phyloP scores from a whole-genome alignment of 2,888 invertebrate genomes.

The Alentia gelatinosa region DNA sequence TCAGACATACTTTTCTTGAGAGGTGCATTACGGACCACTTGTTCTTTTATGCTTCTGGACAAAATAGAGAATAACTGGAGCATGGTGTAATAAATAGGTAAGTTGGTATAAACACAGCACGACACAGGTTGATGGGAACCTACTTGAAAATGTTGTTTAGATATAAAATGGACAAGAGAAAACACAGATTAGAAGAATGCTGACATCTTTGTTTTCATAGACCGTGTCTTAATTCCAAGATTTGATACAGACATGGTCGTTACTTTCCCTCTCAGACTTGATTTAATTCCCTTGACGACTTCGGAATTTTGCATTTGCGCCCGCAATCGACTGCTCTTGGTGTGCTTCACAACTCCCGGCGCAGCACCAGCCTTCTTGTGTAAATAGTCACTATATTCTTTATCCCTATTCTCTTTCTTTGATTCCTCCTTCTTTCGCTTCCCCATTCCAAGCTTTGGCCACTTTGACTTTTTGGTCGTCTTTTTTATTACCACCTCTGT shows the following conservation, averaged over 20 bases:
- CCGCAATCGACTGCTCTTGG: conserved; percentile 25
- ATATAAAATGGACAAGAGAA: too few species aligned
- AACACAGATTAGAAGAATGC: neutral
- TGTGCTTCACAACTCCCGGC: conserved; percentile 11
- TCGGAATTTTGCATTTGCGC: neutral
- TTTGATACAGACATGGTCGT: neutral
- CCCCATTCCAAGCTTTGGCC: neutral
- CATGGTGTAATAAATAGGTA: too few species aligned
- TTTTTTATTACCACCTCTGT: neutral
- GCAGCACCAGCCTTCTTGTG: neutral
- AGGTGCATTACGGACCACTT: too few species aligned
- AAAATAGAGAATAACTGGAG: too few species aligned
- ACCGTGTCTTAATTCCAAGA: conserved; percentile 10
- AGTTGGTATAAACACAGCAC: too few species aligned
- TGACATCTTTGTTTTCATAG: conserved; percentile 19
- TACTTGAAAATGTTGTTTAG: too few species aligned
- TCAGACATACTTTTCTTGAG: too few species aligned
- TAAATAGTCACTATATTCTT: neutral
- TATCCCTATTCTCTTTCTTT: neutral
- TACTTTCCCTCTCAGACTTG: neutral
- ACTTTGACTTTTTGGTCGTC: neutral
- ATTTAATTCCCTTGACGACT: neutral
- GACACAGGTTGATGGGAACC: too few species aligned
- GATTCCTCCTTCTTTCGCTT: neutral
- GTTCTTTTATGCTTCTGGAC: too few species aligned